Evolutionary conservation across 2,888 invertebrate species (phyloP), one percentile per base, ranked within the genome.

Genomic region (Chymomyza fuscimana): DNA sequence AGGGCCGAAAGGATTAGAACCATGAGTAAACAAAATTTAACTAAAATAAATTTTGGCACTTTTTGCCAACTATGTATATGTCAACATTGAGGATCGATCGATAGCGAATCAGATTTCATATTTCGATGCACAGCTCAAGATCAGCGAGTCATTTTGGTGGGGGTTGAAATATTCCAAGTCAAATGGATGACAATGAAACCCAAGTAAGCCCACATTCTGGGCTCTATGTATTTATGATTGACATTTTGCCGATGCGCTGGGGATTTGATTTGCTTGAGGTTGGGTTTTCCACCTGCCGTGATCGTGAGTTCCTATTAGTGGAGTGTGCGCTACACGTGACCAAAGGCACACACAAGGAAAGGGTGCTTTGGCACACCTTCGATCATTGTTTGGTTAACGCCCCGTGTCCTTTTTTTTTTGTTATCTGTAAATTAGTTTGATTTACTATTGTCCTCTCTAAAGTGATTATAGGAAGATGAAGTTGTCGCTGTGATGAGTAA

Each of bases 381-480:
- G 22, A 15, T 25, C 58, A 19, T 54, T 51, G 51, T 51, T 15
- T 7, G 54, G 54, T 54, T 16, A 54, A 54, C 54, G 54, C 54
- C 54, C 22, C 22, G 58, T 58, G 22, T 58, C 15, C 9, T 10
- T n/a, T 25, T 19, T 19, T 56, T 16, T 25, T 19, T 19, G 25
- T 16, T 58, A 58, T 19, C 58, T 58, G 29, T 22, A 58, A 58
- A 58, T 58, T 58, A 58, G 58, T 58, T 58, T 58, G 58, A 56
- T 56, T 22, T 56, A 5, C 5, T 56, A 25, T 16, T 22, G 22
- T 19, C 16, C 22, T 51, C 5, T 54, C 9, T 16, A 12, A 19
- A 19, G 54, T 16, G 54, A 54, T 54, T 19, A n/a, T n/a, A 54
- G 22, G 19, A 54, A 5, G 3, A 54, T 54, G 16, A 54, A 19